A percentile compares a stretch with the other conserved stretches of the same genome.
phyloP scores from a whole-genome alignment of 2,888 invertebrate genomes.

The Cybosia mesomella region DNA sequence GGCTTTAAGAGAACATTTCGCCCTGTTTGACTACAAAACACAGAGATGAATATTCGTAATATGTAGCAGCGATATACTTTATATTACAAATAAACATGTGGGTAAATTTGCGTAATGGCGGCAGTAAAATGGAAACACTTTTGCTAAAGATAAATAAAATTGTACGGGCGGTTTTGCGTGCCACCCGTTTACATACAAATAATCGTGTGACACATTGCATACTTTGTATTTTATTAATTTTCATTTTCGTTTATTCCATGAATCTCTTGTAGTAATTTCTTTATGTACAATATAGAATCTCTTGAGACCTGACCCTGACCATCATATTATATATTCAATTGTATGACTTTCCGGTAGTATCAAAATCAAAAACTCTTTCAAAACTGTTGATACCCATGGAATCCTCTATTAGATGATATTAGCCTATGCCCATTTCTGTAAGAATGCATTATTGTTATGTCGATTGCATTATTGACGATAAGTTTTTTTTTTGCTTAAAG shows the following conservation, averaged over 20 bases:
- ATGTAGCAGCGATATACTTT: constrained; percentile 77
- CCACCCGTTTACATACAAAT: constrained; percentile 15
- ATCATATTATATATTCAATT: neutral
- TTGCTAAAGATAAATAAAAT: constrained; percentile 50
- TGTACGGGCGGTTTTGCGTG: constrained; percentile 34
- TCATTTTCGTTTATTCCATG: neutral
- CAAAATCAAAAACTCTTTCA: neutral
- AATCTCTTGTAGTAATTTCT: neutral
- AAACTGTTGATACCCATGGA: neutral
- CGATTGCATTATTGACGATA: too few relatives aligned
- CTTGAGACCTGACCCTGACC: neutral
- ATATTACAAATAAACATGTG: constrained; percentile 85
- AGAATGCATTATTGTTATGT: too few relatives aligned
- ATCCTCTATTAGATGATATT: neutral
- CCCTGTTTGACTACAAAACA: constrained; percentile 44
- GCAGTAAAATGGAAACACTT: constrained; percentile 74
- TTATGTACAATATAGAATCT: neutral
- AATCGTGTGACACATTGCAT: constrained; percentile 2
- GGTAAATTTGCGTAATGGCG: constrained; percentile 84
- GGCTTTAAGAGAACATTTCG: neutral
- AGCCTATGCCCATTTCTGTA: too few relatives aligned
- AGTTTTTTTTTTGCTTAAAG: too few relatives aligned
- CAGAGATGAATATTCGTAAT: constrained; percentile 57
- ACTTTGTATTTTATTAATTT: constrained; percentile 8
- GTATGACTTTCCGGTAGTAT: neutral